A percentile compares a stretch with the other conserved stretches of the same genome.
phyloP scores from a whole-genome alignment of 2,888 invertebrate genomes.

The Lacanobia oleracea region DNA sequence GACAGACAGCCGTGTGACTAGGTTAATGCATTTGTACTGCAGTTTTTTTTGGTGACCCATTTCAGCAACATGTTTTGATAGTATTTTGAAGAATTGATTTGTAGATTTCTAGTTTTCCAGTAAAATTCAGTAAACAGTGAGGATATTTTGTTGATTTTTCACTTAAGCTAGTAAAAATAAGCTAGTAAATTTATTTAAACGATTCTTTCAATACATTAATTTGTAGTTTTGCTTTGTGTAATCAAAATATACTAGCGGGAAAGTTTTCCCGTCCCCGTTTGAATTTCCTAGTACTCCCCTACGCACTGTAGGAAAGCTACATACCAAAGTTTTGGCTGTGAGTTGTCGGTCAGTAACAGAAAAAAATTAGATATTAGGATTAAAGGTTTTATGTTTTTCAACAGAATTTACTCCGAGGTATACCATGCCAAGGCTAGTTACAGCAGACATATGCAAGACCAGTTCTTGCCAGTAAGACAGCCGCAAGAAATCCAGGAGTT shows the following conservation, averaged over 20 bases:
- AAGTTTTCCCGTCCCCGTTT: no score
- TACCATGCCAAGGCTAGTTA: constrained; percentile 42
- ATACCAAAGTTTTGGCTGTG: no score
- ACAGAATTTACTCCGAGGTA: constrained; percentile 48
- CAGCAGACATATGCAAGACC: background rate
- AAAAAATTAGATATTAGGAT: no score
- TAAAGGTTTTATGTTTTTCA: background rate
- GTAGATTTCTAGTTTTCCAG: background rate
- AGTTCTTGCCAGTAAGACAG: constrained; percentile 63
- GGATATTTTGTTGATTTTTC: no score
- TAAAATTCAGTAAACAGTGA: background rate
- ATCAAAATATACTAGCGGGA: no score
- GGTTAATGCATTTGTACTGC: constrained; percentile 22
- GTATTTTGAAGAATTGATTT: background rate
- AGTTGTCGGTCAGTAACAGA: no score
- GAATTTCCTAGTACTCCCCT: no score
- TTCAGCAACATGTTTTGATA: constrained; percentile 21
- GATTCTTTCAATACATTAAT: background rate
- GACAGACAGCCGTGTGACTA: constrained; percentile 32
- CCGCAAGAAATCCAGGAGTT: constrained; percentile 82
- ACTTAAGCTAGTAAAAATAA: no score
- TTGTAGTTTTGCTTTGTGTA: background rate
- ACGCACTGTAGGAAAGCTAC: no score
- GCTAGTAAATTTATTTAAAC: background rate
- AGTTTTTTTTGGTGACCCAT: constrained; percentile 18